Base-by-base conservation (phyloP, 1,140 invertebrate species). In the Lamellibrachia luymesi region DNA sequence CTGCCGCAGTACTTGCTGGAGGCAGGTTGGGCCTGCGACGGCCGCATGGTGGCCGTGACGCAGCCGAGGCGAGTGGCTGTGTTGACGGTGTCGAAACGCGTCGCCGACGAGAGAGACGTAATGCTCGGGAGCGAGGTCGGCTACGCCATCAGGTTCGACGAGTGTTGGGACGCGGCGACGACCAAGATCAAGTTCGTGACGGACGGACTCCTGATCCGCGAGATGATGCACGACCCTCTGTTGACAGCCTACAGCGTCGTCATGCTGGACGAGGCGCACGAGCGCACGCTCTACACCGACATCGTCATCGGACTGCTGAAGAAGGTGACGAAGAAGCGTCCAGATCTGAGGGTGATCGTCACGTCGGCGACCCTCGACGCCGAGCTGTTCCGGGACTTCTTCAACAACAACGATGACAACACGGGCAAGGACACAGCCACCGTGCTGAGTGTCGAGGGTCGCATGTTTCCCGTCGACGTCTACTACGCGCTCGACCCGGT, bases 131-230 rank as follows among this genome's bases (percentile, higher is more conserved):
- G 97, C n/a, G 97, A 97, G 93, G 98, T 99, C 27, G 99, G 99
- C 0, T 99, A 99, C 96, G 97, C 97, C 2, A 98, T 99, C 93
- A 97, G 98, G 52, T 99, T 99, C 96, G 98, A 99, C 95, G 97
- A 98, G 92, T 97, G 97, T 93, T 97, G 97, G 52, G 97, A 97
- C 91, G 94, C 95, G 91, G 96, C 96, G 4, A 96, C 97, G 4
- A 99, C 98, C 1, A 97, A 97, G 94, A 98, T 99, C 90, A 99
- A 99, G 97, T 99, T 98, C 95, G 97, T 99, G 97, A 99, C 99
- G 0, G 99, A 99, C 97, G 99, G 99, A 4, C 98, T 99, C 94
- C 96, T 99, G 13, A 97, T 99, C 7, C 96, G 98, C 89, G 99
- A 99, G 97, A 98, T 99, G 97, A 98, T 99, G 97, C 97, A 97